phyloP scores from a whole-genome alignment of 2,888 invertebrate species.

The Harpalus rubripes region DNA sequence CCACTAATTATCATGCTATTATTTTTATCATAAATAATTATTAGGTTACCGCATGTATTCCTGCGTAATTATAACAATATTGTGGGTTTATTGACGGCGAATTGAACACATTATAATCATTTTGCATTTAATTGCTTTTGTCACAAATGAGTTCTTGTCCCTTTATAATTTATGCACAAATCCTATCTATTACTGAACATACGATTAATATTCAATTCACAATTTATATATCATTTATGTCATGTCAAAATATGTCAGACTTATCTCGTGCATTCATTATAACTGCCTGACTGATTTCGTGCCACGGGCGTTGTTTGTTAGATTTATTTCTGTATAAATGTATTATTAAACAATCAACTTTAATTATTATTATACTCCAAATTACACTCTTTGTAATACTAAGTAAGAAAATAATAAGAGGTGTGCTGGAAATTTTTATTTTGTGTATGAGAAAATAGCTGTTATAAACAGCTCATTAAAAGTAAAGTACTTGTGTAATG shows the following conservation, averaged over 20 bases:
- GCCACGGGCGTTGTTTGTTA: not conserved
- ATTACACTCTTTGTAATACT: not conserved
- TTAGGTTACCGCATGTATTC: not conserved
- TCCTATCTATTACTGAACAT: constrained; percentile 47
- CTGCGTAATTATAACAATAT: constrained; percentile 29
- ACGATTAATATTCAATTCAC: constrained; percentile 54
- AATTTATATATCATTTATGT: constrained; percentile 57
- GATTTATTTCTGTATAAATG: not conserved
- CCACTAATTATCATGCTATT: constrained; percentile 6
- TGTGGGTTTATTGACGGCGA: not conserved
- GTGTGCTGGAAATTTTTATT: too few species aligned
- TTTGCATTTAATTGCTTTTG: constrained; percentile 51
- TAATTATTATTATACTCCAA: not conserved
- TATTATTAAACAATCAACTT: not conserved
- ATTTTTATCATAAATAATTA: constrained; percentile 35
- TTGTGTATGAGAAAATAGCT: too few species aligned
- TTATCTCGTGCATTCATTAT: constrained; percentile 49
- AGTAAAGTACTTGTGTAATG: too few species aligned
- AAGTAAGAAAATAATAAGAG: too few species aligned
- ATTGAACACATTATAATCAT: constrained; percentile 30
- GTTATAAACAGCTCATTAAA: too few species aligned
- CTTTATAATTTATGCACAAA: constrained; percentile 38
- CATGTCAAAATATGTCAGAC: constrained; percentile 52
- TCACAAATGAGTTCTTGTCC: constrained; percentile 55
- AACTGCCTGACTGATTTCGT: constrained; percentile 28